These are phyloP conservation scores for Theodoxus fluviatilis DNA, from an alignment of 2,888 invertebrate genomes.

Conservation along the genomic window DNA sequence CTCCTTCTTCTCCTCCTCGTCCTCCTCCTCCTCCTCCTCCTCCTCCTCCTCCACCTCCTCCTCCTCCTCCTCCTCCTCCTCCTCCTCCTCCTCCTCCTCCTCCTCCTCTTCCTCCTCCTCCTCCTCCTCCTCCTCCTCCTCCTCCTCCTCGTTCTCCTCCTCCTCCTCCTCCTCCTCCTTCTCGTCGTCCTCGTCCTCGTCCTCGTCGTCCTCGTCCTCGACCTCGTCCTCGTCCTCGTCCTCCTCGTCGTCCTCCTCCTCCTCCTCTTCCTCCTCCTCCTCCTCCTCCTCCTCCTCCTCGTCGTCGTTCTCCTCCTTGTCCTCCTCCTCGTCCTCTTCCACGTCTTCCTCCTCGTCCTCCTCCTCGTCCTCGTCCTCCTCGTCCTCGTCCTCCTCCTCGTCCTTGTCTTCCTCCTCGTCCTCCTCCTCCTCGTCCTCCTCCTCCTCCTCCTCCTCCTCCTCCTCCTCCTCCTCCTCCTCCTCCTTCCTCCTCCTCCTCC, in stretches of 20 bases:
- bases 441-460: not conserved
- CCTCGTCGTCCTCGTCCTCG: not conserved
- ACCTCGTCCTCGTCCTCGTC: not conserved
- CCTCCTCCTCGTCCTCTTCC: not conserved
- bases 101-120: not conserved
- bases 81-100: not conserved
- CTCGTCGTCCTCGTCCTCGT: not conserved
- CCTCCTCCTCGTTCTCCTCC: not conserved
- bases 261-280: not conserved
- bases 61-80: not conserved
- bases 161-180: constrained; percentile 2
- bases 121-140: not conserved
- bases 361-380: not conserved
- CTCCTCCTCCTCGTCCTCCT: not conserved
- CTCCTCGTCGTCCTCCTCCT: not conserved
- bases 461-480: not conserved
- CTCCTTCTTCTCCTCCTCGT: not conserved
- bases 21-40: not conserved
- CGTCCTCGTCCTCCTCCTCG: not conserved
- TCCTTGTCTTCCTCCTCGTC: not conserved
- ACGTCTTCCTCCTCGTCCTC: not conserved
- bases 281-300: not conserved
- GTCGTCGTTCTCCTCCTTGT: not conserved
- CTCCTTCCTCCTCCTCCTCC: not conserved
- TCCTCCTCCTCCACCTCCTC: not conserved